Evolutionary conservation across 2,888 invertebrate species (phyloP).

Genomic region (Aspidiotus rigidus): DNA sequence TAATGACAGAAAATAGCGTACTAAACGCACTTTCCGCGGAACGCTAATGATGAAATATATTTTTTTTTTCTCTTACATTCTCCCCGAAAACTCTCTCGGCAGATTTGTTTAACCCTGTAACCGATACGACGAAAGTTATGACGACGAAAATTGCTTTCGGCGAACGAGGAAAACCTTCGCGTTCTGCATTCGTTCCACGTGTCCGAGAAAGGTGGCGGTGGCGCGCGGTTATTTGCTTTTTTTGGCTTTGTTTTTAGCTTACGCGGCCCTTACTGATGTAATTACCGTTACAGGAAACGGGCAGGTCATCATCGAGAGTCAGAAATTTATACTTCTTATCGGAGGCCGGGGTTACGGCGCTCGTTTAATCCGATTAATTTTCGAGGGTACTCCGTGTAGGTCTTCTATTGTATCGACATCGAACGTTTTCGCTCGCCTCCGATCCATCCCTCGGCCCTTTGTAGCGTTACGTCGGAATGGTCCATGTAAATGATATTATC

Average conservation of each 20-base stretch:
- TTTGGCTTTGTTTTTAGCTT: neutral
- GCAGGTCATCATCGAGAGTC: conserved; percentile 4
- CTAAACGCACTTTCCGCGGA: too few species aligned
- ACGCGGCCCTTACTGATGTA: conserved; percentile 2
- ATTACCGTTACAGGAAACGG: conserved; percentile 4
- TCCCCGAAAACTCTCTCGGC: too few species aligned
- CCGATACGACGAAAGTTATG: neutral
- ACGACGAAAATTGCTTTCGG: conserved; percentile 1
- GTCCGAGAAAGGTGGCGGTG: neutral
- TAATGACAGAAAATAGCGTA: too few species aligned
- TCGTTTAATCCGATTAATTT: conserved; percentile 4
- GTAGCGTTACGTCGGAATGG: neutral
- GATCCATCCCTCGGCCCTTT: neutral
- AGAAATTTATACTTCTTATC: conserved; percentile 1
- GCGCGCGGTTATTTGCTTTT: neutral
- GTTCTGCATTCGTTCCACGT: neutral
- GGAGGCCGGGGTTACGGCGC: neutral
- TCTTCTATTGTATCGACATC: conserved; percentile 1
- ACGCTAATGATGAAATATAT: too few species aligned
- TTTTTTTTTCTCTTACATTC: too few species aligned
- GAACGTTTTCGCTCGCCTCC: conserved; percentile 1
- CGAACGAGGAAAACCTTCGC: neutral
- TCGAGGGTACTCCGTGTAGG: neutral
- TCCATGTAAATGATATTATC: conserved; percentile 4
- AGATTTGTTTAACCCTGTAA: too few species aligned